phyloP scores from a whole-genome alignment of 2,113 vertebrate genomes.

The Melanerpes aurifrons region DNA sequence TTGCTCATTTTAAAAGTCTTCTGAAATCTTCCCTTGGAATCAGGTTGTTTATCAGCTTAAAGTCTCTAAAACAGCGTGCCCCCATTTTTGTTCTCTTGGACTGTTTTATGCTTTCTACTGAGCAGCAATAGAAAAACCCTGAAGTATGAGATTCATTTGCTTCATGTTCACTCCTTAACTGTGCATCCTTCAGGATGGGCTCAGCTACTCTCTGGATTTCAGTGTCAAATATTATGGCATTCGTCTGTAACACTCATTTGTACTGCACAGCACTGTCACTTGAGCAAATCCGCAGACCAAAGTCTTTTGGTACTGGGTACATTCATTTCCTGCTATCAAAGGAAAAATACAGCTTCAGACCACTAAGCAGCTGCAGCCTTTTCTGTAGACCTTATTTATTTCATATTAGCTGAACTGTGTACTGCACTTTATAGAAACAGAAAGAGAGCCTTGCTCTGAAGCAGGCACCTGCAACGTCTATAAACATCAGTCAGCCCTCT shows the following conservation, averaged over 20 bases:
- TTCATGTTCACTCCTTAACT: neutral
- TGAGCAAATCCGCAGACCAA: neutral
- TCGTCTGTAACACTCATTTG: constrained; percentile 4
- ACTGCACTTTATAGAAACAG: neutral
- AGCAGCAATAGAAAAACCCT: neutral
- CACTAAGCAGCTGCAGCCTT: constrained; percentile 9
- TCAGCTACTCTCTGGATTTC: constrained; percentile 25
- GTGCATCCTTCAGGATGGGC: neutral
- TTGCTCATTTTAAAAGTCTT: neutral
- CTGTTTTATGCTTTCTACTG: neutral
- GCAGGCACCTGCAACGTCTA: neutral
- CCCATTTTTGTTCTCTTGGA: neutral
- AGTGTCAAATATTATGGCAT: neutral
- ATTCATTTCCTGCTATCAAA: neutral
- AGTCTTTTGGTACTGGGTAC: neutral
- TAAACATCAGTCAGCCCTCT: constrained; percentile 1
- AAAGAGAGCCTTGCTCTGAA: constrained; percentile 3
- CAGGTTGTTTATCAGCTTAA: constrained; percentile 13
- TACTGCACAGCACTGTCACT: neutral
- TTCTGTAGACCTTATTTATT: neutral
- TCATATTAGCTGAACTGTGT: neutral
- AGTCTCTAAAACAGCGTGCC: neutral
- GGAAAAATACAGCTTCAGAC: neutral
- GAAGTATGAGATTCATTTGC: neutral
- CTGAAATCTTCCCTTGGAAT: neutral